Conservation (phyloP, 2,113 vertebrate genomes). For the Cryptomyrus ogoouensis region DNA sequence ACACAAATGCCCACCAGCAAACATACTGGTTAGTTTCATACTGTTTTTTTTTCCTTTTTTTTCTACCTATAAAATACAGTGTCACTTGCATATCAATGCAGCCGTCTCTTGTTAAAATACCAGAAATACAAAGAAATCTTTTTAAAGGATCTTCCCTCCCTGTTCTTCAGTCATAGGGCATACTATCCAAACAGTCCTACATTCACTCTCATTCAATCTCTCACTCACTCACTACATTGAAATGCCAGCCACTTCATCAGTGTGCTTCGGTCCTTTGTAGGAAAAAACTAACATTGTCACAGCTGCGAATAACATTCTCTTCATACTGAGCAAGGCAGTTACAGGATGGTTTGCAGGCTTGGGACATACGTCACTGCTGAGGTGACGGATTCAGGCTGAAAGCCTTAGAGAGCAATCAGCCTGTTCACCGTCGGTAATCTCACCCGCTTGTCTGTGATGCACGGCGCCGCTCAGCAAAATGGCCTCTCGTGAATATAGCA, state of each 20-base stretch:
- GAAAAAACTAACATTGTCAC: not conserved
- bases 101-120: not conserved
- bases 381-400: not conserved
- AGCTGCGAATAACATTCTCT: not conserved
- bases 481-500: slow-evolving; percentile 24
- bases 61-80: not conserved
- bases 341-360: not conserved
- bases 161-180: slow-evolving; percentile 1
- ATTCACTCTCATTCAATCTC: not conserved
- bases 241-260: not conserved
- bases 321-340: not conserved
- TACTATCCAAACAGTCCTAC: not conserved
- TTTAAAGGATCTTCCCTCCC: not conserved
- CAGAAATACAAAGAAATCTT: slow-evolving; percentile 2
- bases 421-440: not conserved
- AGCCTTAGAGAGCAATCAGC: not conserved
- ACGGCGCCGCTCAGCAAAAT: not conserved
- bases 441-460: not conserved
- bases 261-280: not conserved
- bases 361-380: not conserved
- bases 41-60: not conserved
- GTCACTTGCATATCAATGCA: not conserved
- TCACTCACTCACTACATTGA: not conserved
- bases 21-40: not conserved
- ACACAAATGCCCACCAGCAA: not conserved